These are phyloP conservation scores for Siphamia tubifer DNA, from an alignment of 2,113 vertebrate species.

Conservation along the genomic window DNA sequence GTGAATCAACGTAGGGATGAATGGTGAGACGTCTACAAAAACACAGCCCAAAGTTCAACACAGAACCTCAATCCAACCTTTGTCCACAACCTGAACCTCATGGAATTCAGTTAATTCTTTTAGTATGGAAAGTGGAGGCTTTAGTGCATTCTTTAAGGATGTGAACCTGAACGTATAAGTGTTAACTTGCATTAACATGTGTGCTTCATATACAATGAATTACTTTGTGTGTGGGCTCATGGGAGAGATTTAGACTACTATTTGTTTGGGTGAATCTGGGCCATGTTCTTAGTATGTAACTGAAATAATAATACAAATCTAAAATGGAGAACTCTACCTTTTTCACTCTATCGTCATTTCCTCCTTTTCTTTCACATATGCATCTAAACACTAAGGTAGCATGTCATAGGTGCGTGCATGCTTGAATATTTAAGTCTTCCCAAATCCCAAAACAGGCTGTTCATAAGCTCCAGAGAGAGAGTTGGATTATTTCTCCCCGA, in stretches of 20 bases:
- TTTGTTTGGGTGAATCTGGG: conserved; percentile 17
- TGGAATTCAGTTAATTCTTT: conserved; percentile 66
- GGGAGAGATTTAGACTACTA: conserved; percentile 40
- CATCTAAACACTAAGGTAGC: conserved; percentile 20
- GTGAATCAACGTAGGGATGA: conserved; percentile 41
- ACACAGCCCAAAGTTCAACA: conserved; percentile 32
- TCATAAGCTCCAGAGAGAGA: conserved; percentile 41
- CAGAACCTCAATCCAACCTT: conserved; percentile 59
- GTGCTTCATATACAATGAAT: conserved; percentile 59
- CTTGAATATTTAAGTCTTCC: conserved; percentile 20
- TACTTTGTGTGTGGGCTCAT: conserved; percentile 55
- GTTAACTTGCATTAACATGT: conserved; percentile 57
- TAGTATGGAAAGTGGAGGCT: conserved; percentile 62
- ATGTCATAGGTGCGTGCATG: conserved; percentile 11
- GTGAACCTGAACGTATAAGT: conserved; percentile 55
- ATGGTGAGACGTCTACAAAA: conserved; percentile 30
- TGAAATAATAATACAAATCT: conserved; percentile 12
- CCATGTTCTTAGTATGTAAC: conserved; percentile 12
- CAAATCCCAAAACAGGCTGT: conserved; percentile 58
- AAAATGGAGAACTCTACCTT: conserved; percentile 4
- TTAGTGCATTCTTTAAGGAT: conserved; percentile 63
- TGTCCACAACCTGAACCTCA: conserved; percentile 65
- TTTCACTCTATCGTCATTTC: not conserved
- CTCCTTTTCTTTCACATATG: conserved; percentile 1
- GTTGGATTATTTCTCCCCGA: conserved; percentile 73